Evolutionary conservation across 2,113 vertebrate species (phyloP).

Genomic region (Heptranchias perlo): DNA sequence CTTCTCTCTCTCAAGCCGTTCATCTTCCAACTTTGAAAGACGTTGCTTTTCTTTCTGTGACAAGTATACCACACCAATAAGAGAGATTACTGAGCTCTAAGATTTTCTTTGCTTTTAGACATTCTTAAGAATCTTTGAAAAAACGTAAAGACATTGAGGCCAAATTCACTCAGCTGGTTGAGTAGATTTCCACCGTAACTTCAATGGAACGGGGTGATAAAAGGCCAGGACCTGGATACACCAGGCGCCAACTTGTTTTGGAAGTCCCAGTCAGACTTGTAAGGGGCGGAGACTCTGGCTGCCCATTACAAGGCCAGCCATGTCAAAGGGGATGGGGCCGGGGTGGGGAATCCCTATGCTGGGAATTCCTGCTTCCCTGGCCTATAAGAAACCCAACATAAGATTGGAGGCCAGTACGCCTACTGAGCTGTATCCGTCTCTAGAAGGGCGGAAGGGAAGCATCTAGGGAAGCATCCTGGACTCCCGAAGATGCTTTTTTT

Average conservation of each 20-base stretch:
- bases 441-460: background rate
- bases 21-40: slow-evolving; percentile 54
- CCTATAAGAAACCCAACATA: background rate
- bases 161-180: background rate
- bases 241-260: background rate
- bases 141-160: background rate
- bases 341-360: background rate
- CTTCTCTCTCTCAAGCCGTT: slow-evolving; percentile 54
- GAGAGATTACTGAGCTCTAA: background rate
- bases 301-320: background rate
- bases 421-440: too few relatives aligned
- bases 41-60: slow-evolving; percentile 61
- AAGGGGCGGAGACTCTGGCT: background rate
- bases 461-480: background rate
- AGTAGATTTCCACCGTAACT: background rate
- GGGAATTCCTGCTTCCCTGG: background rate
- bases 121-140: too few relatives aligned
- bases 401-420: background rate
- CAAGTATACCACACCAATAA: background rate
- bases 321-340: background rate
- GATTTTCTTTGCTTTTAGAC: background rate
- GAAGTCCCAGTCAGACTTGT: background rate
- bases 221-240: too few relatives aligned
- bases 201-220: too few relatives aligned
- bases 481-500: background rate